Evolutionary conservation across 2,797 vertebrate genomes (phyloP), one percentile per base, ranked within the genome.

Genomic region (Eutrigla gurnardus): DNA sequence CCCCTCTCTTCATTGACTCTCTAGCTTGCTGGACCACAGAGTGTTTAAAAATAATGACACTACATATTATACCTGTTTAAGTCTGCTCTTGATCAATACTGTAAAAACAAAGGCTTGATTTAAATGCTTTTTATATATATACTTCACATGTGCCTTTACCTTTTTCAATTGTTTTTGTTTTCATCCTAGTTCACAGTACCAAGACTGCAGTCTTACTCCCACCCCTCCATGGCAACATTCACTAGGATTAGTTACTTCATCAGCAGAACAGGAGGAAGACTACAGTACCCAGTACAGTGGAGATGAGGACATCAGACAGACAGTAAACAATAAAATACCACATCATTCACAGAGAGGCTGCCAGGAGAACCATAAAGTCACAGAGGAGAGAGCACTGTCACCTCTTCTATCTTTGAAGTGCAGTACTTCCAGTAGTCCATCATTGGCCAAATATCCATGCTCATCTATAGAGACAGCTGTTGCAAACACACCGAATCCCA

Each of bases 231-330:
- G 88, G 90, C 78, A 89, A 66, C 91, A 89, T 49, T 94, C 93
- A 4, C 87, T 92, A 0, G 92, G 92, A 65, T 78, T 94, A 1
- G 63, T 94, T 14, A 93, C 91, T 4, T 94, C 92, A 6, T 94
- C 93, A 7, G 91, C 92, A 37, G 93, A 93, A 78, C 91, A 93
- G 75, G 92, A 93, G 17, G 88, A 90, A 63, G 52, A 43, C 65
- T 65, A 50, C 46, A 47, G 72, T 15, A 63, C 50, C 54, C 83
- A 82, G 76, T 75, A 66, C 5, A 47, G 63, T 53, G 54, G 54
- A 52, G 72, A 74, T 46, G 63, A 84, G 3, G 54, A 18, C 40
- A 69, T 62, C 71, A 73, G 46, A 57, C 65, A 66, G 46, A 61
- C 3, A 12, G 50, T 60, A 57, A 46, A 55, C 33, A 65, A 40